Conservation (phyloP, 2,113 vertebrate species). For the Proteles cristata region DNA sequence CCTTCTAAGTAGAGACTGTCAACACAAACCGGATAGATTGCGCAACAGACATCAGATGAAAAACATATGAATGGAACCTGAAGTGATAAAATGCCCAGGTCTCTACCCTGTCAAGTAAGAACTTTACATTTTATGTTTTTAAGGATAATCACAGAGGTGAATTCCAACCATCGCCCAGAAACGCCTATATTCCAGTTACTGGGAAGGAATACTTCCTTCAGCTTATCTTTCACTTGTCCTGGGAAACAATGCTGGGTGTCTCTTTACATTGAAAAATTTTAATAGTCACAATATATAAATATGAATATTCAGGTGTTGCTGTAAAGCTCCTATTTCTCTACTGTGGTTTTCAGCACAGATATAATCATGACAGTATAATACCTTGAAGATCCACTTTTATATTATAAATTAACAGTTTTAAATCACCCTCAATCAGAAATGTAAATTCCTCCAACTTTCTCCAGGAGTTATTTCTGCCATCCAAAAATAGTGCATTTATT, state of each 20-base stretch:
- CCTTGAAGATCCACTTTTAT: background rate
- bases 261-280: background rate
- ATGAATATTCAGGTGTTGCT: background rate
- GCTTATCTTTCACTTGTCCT: background rate
- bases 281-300: background rate
- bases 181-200: background rate
- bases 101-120: background rate
- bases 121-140: constrained; percentile 11
- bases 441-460: background rate
- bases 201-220: constrained; percentile 9
- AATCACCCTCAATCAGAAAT: constrained; percentile 4
- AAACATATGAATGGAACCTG: background rate
- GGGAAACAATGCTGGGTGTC: background rate
- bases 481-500: background rate
- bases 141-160: background rate
- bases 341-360: background rate
- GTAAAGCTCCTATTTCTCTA: background rate
- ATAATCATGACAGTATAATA: background rate
- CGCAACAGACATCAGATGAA: background rate
- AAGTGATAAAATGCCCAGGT: background rate
- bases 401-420: constrained; percentile 6
- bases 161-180: background rate
- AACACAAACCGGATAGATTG: background rate
- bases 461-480: background rate
- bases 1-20: background rate